Percentiles rank a stretch among this genome's conserved stretches.
phyloP scores from a whole-genome alignment of 2,113 vertebrate genomes.

The Pachypanchax playfairii region DNA sequence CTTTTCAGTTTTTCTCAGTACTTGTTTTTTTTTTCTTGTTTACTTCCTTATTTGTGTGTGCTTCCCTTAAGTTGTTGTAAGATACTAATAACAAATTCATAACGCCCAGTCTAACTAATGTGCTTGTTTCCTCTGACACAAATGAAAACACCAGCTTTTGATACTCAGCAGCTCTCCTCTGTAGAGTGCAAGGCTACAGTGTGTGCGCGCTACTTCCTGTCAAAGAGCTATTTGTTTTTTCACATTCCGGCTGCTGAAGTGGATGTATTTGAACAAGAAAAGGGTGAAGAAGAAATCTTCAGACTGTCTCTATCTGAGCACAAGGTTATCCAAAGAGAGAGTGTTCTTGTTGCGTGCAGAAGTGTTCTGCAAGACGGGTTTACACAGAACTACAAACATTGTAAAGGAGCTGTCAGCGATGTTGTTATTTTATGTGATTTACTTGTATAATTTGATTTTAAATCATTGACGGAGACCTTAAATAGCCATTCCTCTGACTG shows the following conservation, averaged over 20 bases:
- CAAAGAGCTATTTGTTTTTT: conserved; percentile 26
- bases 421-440: conserved; percentile 59
- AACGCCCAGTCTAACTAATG: conserved; percentile 19
- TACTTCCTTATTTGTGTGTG: conserved; percentile 51
- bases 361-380: conserved; percentile 25
- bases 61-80: conserved; percentile 30
- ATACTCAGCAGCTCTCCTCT: conserved; percentile 22
- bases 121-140: conserved; percentile 21
- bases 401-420: conserved; percentile 57
- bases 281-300: background rate
- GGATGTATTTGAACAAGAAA: conserved; percentile 10
- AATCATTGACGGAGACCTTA: conserved; percentile 36
- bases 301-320: conserved; percentile 34
- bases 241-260: conserved; percentile 31
- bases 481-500: conserved; percentile 63
- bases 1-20: conserved; percentile 21
- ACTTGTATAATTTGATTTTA: conserved; percentile 45
- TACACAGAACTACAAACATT: conserved; percentile 42
- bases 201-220: conserved; percentile 21
- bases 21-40: conserved; percentile 30
- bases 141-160: conserved; percentile 64
- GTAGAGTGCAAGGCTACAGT: conserved; percentile 2
- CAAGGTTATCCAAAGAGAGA: conserved; percentile 57
- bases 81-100: conserved; percentile 19
- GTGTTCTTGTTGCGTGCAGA: conserved; percentile 24